Evolutionary conservation across 1,140 invertebrate species (phyloP).

Genomic region (Rhyacophila brunnea): DNA sequence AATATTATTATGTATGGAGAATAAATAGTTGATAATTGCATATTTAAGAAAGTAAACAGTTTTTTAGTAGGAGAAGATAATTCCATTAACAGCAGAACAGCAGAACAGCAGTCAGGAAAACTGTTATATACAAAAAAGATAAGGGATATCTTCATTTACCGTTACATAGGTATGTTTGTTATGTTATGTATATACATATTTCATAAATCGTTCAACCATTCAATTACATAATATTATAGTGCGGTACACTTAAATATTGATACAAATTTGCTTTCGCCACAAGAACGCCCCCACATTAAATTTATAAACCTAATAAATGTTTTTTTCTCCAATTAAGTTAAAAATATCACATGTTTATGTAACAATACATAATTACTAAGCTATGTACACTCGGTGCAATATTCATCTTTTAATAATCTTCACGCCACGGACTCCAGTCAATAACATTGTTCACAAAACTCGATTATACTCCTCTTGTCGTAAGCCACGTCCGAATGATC

Average conservation of each 20-base stretch:
- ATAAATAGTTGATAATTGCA: too few species aligned
- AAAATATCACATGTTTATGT: slow-evolving; percentile 37
- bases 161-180: too few species aligned
- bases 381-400: slow-evolving; percentile 20
- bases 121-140: too few species aligned
- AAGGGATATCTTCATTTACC: too few species aligned
- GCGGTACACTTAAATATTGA: slow-evolving; percentile 6
- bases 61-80: too few species aligned
- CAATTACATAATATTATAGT: background rate
- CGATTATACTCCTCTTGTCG: background rate
- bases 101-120: too few species aligned
- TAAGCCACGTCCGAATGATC: background rate
- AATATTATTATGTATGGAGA: too few species aligned
- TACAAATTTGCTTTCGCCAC: slow-evolving; percentile 16
- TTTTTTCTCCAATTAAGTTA: slow-evolving; percentile 33
- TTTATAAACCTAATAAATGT: slow-evolving; percentile 26
- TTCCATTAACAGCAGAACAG: too few species aligned
- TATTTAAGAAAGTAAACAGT: too few species aligned
- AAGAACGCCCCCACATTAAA: slow-evolving; percentile 7
- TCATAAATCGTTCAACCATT: background rate
- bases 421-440: background rate
- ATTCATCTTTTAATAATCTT: background rate
- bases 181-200: too few species aligned
- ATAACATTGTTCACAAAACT: background rate
- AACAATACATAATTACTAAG: slow-evolving; percentile 22